These are phyloP conservation scores for Ophion ventricosus DNA, from an alignment of 2,888 invertebrate genomes.

Conservation along the genomic window DNA sequence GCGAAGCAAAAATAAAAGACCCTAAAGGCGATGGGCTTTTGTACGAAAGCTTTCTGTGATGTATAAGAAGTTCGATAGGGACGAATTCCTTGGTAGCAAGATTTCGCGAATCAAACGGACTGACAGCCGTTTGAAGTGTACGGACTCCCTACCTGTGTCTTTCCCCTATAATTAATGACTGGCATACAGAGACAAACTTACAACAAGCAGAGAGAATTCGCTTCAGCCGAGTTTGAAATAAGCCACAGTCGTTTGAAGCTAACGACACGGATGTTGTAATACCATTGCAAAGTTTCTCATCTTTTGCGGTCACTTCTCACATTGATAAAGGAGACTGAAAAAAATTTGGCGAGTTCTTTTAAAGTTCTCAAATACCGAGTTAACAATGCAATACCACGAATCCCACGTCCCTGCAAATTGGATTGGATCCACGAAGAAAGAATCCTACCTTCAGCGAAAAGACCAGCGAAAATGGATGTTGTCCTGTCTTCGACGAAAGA, in stretches of 20 bases:
- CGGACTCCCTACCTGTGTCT: slow-evolving; percentile 7
- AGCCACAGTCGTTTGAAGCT: neutral
- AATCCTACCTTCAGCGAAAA: no score
- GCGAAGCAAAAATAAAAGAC: neutral
- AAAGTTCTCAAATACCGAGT: no score
- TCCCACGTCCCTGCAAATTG: no score
- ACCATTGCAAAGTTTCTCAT: neutral
- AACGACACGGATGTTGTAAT: neutral
- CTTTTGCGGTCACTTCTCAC: neutral
- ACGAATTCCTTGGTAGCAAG: neutral
- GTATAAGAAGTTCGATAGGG: slow-evolving; percentile 35
- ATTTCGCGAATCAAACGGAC: slow-evolving; percentile 47
- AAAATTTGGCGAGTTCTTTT: no score
- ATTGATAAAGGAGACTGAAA: neutral
- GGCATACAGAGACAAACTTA: no score
- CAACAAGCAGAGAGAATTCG: neutral
- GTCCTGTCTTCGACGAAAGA: no score
- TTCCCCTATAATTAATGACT: neutral
- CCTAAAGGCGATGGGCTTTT: neutral
- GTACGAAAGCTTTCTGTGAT: slow-evolving; percentile 3
- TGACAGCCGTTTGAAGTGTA: slow-evolving; percentile 57
- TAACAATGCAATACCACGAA: no score
- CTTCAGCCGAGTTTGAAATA: neutral
- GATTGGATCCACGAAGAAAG: no score
- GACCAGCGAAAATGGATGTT: no score